Percentiles rank a stretch among this genome's conserved stretches.
phyloP scores from a whole-genome alignment of 2,797 vertebrate genomes.

The Danio albolineatus region DNA sequence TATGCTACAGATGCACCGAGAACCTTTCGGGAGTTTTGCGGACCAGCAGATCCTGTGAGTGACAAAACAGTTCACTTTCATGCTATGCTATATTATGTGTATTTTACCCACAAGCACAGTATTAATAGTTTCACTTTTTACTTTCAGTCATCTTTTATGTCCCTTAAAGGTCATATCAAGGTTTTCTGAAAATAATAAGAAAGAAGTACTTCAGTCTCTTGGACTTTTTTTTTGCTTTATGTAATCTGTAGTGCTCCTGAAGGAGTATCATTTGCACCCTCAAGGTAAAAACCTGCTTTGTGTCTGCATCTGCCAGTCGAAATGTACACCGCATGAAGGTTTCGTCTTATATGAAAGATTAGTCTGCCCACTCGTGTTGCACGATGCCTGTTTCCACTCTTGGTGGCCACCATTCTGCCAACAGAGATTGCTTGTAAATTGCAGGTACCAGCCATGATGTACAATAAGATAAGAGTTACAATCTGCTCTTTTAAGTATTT shows the following conservation, averaged over 20 bases:
- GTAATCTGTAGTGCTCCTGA: constrained; percentile 14
- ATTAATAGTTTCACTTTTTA: background rate
- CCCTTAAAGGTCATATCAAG: background rate
- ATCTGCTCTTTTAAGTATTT: constrained; percentile 34
- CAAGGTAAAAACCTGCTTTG: constrained; percentile 54
- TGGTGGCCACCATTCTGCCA: constrained; percentile 33
- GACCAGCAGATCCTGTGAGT: constrained; percentile 95
- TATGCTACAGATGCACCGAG: constrained; percentile 76
- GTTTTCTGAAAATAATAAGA: constrained; percentile 3
- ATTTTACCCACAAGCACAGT: background rate
- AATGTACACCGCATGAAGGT: constrained; percentile 48
- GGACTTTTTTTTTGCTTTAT: constrained; percentile 28
- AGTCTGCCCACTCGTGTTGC: constrained; percentile 51
- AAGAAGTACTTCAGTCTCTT: background rate
- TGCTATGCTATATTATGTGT: background rate
- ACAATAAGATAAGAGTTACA: constrained; percentile 56
- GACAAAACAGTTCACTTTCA: constrained; percentile 1
- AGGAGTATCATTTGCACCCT: constrained; percentile 22
- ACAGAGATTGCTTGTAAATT: constrained; percentile 44
- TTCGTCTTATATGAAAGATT: constrained; percentile 47
- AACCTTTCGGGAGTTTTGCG: constrained; percentile 91
- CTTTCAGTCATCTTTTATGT: background rate
- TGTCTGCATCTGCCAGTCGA: constrained; percentile 45
- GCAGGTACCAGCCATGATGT: constrained; percentile 50
- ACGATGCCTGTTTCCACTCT: constrained; percentile 22